Evolutionary conservation across 2,888 invertebrate genomes (phyloP), one percentile per base, ranked within the genome.

Genomic region (Cancer borealis): DNA sequence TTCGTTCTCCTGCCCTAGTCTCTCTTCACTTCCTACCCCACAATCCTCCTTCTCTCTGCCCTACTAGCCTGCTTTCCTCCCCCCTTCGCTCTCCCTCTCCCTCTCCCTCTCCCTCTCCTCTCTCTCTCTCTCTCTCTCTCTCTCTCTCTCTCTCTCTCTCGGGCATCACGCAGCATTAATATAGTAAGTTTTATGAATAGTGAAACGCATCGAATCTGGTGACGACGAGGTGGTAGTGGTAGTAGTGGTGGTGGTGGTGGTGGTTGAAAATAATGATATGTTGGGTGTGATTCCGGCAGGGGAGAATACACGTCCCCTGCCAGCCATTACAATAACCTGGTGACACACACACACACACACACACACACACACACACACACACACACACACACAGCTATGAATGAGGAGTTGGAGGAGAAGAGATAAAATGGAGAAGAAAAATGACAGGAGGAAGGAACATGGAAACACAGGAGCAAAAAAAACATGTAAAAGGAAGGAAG

Each of bases 91-190:
- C 46, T 26, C 26, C 14, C 30, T 26, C 91, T 21, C 66, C 10
- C 66, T 26, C 79, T 26, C 26, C 5, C 26, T 26, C 26, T 26
- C 79, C 30, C 79, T 79, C 79, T 10, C 26, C 79, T 30, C 79
- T 79, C 79, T 79, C 79, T 30, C 79, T 79, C 79, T 66, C 66
- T 66, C 66, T 66, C n/a, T 66, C 66, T n/a, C 66, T n/a, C 66
- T 66, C 66, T n/a, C 66, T 66, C 66, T 66, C 66, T 66, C 66
- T 21, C 66, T n/a, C n/a, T 39, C 39, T 39, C 39, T 39, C 39
- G 39, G 21, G n/a, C n/a, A 8, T 54, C 54, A 54, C 4, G 66
- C n/a, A 4, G n/a, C 66, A 66, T 66, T 66, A 66, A 66, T 66
- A 66, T 0, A 66, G 17, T n/a, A 66, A 66, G n/a, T 66, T n/a